Conservation (phyloP, 2,888 invertebrate species). For the Xestia sexstrigata region DNA sequence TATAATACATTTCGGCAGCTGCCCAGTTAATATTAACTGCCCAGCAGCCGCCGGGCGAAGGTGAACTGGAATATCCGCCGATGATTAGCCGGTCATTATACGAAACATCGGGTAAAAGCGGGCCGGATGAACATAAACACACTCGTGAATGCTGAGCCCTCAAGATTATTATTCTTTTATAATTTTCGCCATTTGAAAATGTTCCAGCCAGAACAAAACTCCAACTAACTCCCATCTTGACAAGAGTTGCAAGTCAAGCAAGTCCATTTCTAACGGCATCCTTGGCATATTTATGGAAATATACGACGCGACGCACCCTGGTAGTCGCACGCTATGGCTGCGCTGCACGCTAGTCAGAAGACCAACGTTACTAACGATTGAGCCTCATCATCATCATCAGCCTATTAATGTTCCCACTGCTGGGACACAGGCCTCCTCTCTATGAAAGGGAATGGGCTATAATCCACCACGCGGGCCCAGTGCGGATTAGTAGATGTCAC, state of each 20-base stretch:
- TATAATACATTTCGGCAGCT: not conserved
- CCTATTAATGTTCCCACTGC: too few species aligned
- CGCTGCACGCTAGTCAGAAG: too few species aligned
- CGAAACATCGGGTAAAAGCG: not conserved
- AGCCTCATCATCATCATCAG: too few species aligned
- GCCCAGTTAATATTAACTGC: not conserved
- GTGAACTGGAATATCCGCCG: not conserved
- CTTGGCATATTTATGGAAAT: not conserved
- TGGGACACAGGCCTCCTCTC: too few species aligned
- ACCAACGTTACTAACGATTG: not conserved
- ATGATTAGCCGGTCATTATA: not conserved
- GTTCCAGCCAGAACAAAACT: slow-evolving; percentile 38
- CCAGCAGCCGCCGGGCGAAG: not conserved
- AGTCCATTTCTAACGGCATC: not conserved
- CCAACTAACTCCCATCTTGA: not conserved
- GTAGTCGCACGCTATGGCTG: not conserved
- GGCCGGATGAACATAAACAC: not conserved
- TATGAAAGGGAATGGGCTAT: too few species aligned
- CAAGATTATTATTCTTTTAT: slow-evolving; percentile 35
- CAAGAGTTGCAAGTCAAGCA: too few species aligned
- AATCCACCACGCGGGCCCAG: too few species aligned
- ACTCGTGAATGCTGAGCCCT: not conserved
- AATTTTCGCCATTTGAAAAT: slow-evolving; percentile 57
- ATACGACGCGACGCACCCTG: not conserved
- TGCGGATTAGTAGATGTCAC: too few species aligned